Conservation (phyloP, 2,888 invertebrate genomes). For the Epistrophe grossulariae region DNA sequence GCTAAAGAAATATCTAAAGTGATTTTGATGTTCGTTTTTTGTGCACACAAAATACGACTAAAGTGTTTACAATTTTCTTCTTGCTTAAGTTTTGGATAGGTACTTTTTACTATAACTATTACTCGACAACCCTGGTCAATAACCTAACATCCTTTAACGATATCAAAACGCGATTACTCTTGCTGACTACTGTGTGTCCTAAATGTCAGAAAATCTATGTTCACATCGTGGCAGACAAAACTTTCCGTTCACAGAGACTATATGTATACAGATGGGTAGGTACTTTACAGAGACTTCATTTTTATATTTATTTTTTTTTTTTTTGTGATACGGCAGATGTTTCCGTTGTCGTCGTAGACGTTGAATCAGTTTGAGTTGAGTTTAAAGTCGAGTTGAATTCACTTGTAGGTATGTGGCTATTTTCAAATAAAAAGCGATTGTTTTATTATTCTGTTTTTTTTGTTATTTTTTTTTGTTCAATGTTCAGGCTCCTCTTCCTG, state of each 20-base stretch:
- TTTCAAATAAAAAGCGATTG: conserved; percentile 52
- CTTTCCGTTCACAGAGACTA: conserved; percentile 17
- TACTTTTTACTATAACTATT: too few relatives aligned
- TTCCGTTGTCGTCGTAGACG: conserved; percentile 10
- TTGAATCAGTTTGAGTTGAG: conserved; percentile 1
- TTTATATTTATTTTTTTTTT: background rate
- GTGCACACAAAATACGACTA: too few relatives aligned
- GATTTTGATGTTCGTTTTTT: too few relatives aligned
- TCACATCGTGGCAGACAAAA: conserved; percentile 41
- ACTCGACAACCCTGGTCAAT: conserved; percentile 13
- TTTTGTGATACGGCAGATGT: conserved; percentile 29
- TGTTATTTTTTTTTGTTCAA: conserved; percentile 6
- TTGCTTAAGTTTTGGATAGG: too few relatives aligned
- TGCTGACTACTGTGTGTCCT: background rate
- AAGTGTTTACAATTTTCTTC: too few relatives aligned
- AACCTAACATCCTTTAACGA: conserved; percentile 14
- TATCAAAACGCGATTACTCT: conserved; percentile 46
- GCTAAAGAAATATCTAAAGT: too few relatives aligned
- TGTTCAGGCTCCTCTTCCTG: background rate
- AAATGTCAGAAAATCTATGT: conserved; percentile 30
- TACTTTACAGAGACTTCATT: conserved; percentile 8
- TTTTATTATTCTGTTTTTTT: conserved; percentile 21
- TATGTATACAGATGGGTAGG: too few relatives aligned
- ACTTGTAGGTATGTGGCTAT: conserved; percentile 41
- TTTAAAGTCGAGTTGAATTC: conserved; percentile 15